Percentiles rank a stretch among this genome's conserved stretches.
Conservation (phyloP, 37 sponge, comb jelly and placozoan genomes). For the Bolinopsis microptera region DNA sequence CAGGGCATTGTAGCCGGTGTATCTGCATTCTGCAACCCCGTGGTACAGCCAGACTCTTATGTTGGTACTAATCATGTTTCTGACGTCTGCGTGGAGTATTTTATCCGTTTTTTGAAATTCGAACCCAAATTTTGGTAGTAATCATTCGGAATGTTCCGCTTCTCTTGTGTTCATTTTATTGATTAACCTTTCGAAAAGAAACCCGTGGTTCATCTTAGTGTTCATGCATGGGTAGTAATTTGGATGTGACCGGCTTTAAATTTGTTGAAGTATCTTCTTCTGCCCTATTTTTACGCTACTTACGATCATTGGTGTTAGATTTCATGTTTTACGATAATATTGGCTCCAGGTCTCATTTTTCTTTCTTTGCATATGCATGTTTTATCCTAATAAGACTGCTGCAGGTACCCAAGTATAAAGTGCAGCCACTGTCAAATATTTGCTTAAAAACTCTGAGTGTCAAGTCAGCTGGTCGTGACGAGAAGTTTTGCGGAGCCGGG, state of each 20-base stretch:
- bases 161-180: neutral
- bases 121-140: neutral
- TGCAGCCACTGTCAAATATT: too few relatives aligned
- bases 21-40: too few relatives aligned
- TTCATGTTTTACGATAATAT: neutral
- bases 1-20: too few relatives aligned
- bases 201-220: neutral
- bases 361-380: too few relatives aligned
- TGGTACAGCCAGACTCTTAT: too few relatives aligned
- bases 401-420: too few relatives aligned
- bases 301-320: neutral
- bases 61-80: neutral
- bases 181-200: neutral
- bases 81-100: neutral
- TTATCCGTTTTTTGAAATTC: neutral
- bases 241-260: neutral
- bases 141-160: neutral
- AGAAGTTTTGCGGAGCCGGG: too few relatives aligned
- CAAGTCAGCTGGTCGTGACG: too few relatives aligned
- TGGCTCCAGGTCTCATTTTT: too few relatives aligned
- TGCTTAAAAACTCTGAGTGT: too few relatives aligned
- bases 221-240: neutral
- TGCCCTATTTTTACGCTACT: neutral
- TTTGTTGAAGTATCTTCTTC: neutral
- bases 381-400: too few relatives aligned